Percentiles rank a stretch among this genome's conserved stretches.
phyloP scores from a whole-genome alignment of 2,888 invertebrate species.

The Chelonus formosanus region DNA sequence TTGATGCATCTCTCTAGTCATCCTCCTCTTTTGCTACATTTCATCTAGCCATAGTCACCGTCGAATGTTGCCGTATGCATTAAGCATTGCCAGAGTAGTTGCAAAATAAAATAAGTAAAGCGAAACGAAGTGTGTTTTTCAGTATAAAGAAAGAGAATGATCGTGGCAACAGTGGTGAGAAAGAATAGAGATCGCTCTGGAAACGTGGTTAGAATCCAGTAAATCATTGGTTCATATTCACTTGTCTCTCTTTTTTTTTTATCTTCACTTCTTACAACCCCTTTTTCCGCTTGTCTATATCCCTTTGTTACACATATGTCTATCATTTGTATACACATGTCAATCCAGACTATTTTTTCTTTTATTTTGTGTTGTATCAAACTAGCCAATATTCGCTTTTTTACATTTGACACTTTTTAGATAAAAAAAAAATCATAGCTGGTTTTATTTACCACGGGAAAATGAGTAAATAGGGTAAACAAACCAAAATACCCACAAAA shows the following conservation, averaged over 20 bases:
- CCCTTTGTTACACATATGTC: constrained; percentile 9
- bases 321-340: neutral
- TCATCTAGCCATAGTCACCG: constrained; percentile 38
- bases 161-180: constrained; percentile 23
- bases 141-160: constrained; percentile 18
- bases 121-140: constrained; percentile 10
- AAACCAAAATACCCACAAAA: too few species aligned
- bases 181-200: constrained; percentile 41
- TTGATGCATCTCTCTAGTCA: constrained; percentile 47
- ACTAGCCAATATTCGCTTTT: too few species aligned
- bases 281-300: constrained; percentile 24
- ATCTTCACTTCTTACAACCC: constrained; percentile 25
- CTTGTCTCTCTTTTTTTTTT: neutral
- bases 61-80: constrained; percentile 48
- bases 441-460: too few species aligned
- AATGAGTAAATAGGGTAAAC: too few species aligned
- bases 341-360: constrained; percentile 8
- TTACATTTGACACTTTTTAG: too few species aligned
- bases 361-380: too few species aligned
- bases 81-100: constrained; percentile 44
- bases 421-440: too few species aligned
- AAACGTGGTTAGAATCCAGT: constrained; percentile 55
- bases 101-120: constrained; percentile 26
- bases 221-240: constrained; percentile 27
- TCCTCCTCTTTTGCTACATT: constrained; percentile 25